phyloP scores from a whole-genome alignment of 2,888 invertebrate species.

The Octodonta nipae region DNA sequence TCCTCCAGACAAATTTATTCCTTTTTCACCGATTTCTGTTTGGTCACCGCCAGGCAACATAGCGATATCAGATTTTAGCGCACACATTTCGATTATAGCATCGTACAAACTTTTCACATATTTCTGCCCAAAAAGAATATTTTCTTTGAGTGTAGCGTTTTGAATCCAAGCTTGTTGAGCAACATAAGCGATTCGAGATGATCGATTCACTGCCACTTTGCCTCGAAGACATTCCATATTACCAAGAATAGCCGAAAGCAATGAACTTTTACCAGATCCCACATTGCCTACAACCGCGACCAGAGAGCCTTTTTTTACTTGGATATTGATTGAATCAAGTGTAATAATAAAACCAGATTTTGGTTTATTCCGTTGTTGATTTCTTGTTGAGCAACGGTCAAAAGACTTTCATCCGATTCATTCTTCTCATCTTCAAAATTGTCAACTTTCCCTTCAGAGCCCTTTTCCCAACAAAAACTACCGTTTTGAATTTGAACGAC shows the following conservation, averaged over 20 bases:
- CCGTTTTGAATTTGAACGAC: constrained; percentile 86
- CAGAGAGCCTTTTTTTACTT: constrained; percentile 51
- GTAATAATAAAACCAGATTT: too few relatives aligned
- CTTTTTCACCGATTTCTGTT: constrained; percentile 46
- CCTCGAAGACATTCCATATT: constrained; percentile 82
- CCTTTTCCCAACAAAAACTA: constrained; percentile 75
- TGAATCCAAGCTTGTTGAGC: constrained; percentile 97
- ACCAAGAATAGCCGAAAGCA: constrained; percentile 73
- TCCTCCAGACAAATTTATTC: constrained; percentile 61
- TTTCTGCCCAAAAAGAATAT: constrained; percentile 37
- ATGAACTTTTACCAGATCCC: constrained; percentile 78
- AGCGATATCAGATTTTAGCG: constrained; percentile 37
- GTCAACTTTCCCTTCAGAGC: constrained; percentile 55
- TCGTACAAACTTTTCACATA: constrained; percentile 22
- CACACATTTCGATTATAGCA: constrained; percentile 30
- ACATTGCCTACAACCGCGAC: constrained; percentile 81
- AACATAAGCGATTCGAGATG: constrained; percentile 62
- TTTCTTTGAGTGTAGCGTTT: constrained; percentile 67
- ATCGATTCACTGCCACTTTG: constrained; percentile 67
- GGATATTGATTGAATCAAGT: constrained; percentile 62
- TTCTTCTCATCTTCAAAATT: too few relatives aligned
- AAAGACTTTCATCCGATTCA: too few relatives aligned
- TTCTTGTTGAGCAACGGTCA: too few relatives aligned
- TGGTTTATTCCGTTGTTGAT: too few relatives aligned
- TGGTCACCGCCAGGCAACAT: constrained; percentile 40